These are phyloP conservation scores for Typhlichthys subterraneus DNA, from an alignment of 2,797 vertebrate genomes.

Conservation along the genomic window DNA sequence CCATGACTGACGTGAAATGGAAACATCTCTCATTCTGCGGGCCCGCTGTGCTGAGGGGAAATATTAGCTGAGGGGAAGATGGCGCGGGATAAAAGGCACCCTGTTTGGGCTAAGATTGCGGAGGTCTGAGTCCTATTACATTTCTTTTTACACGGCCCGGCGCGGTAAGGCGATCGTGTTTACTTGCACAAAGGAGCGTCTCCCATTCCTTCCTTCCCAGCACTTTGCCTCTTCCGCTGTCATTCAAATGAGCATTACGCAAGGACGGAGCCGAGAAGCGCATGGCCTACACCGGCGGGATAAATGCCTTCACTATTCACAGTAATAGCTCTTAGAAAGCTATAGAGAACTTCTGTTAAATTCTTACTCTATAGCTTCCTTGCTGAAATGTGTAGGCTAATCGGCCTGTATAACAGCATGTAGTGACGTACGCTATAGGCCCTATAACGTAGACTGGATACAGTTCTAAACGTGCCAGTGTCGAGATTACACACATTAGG, in stretches of 20 bases:
- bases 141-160: conserved; percentile 49
- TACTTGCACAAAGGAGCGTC: conserved; percentile 20
- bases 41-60: conserved; percentile 68
- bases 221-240: not conserved
- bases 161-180: conserved; percentile 23
- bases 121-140: conserved; percentile 64
- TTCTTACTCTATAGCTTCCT: no score
- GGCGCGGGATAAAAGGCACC: conserved; percentile 64
- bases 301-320: no score
- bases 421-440: no score
- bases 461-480: no score
- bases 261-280: no score
- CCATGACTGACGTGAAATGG: conserved; percentile 80
- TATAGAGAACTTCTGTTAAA: no score
- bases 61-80: conserved; percentile 75
- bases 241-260: not conserved
- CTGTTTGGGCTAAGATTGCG: conserved; percentile 63
- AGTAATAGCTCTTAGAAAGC: no score
- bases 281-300: not conserved
- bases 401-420: no score
- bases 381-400: no score
- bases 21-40: conserved; percentile 77
- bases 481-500: no score
- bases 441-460: no score
- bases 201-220: not conserved